A percentile compares a stretch with the other conserved stretches of the same genome.
Conservation (phyloP, 2,113 vertebrate species). For the Suricata suricatta region DNA sequence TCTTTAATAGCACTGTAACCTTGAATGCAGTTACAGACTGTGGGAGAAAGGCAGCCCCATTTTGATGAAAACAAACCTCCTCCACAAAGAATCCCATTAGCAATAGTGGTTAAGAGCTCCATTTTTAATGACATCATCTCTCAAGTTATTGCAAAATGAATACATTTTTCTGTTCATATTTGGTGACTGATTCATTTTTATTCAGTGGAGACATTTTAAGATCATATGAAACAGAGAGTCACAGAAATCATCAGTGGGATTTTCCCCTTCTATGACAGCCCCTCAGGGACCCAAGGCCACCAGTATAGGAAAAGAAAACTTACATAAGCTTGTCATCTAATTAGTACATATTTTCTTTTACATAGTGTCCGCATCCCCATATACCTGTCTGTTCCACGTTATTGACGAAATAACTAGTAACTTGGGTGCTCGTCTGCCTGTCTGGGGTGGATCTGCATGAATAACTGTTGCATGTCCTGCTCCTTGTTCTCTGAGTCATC, state of each 20-base stretch:
- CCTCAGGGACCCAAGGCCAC: not conserved
- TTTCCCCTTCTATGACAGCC: not conserved
- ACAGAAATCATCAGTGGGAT: not conserved
- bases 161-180: not conserved
- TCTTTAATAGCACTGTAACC: not conserved
- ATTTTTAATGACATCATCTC: not conserved
- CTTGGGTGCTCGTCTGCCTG: not conserved
- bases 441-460: constrained; percentile 52
- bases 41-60: not conserved
- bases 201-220: not conserved
- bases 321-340: not conserved
- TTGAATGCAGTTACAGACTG: not conserved
- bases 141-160: not conserved
- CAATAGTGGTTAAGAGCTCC: not conserved
- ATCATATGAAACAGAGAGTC: constrained; percentile 1
- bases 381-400: constrained; percentile 20
- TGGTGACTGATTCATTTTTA: constrained; percentile 41
- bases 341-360: constrained; percentile 32
- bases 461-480: constrained; percentile 58
- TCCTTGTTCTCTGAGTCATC: constrained; percentile 76
- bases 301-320: not conserved
- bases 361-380: not conserved
- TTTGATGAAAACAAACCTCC: not conserved
- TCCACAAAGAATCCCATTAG: not conserved
- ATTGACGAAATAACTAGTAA: constrained; percentile 5